phyloP scores from a whole-genome alignment of 2,797 vertebrate species.

The Hylomyscus alleni region DNA sequence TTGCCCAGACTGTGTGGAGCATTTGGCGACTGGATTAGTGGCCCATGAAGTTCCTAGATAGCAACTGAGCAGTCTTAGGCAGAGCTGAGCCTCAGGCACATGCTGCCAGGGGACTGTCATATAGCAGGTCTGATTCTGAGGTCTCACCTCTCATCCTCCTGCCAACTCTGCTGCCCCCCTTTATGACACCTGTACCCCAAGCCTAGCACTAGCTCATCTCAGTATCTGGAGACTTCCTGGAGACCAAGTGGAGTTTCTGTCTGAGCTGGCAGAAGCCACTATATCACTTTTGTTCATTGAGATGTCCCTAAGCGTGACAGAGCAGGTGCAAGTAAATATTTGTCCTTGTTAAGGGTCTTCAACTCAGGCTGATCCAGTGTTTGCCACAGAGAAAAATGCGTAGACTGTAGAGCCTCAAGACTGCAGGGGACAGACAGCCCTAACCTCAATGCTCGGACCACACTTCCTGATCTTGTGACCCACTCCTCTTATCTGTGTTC shows the following conservation, averaged over 20 bases:
- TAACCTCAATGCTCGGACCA: too few species aligned
- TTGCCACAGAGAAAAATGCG: background rate
- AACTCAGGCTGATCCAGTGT: background rate
- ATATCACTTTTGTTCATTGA: background rate
- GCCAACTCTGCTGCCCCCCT: background rate
- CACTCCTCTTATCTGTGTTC: background rate
- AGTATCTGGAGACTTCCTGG: background rate
- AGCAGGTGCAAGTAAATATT: constrained; percentile 17
- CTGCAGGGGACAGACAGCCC: fast-evolving
- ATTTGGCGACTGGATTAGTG: background rate
- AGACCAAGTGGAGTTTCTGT: background rate
- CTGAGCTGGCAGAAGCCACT: background rate
- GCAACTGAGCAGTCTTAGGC: background rate
- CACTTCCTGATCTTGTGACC: background rate
- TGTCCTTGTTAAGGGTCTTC: constrained; percentile 31
- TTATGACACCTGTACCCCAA: too few species aligned
- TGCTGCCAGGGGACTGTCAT: background rate
- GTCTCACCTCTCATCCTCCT: background rate
- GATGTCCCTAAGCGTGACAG: background rate
- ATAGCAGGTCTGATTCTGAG: background rate
- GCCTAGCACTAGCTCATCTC: background rate
- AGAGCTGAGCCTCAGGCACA: fast-evolving
- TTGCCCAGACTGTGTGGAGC: background rate
- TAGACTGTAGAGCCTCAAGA: fast-evolving
- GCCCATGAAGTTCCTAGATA: background rate